These are phyloP conservation scores for Ctenopoma multispine DNA, from an alignment of 2,797 vertebrate species.

Conservation along the genomic window DNA sequence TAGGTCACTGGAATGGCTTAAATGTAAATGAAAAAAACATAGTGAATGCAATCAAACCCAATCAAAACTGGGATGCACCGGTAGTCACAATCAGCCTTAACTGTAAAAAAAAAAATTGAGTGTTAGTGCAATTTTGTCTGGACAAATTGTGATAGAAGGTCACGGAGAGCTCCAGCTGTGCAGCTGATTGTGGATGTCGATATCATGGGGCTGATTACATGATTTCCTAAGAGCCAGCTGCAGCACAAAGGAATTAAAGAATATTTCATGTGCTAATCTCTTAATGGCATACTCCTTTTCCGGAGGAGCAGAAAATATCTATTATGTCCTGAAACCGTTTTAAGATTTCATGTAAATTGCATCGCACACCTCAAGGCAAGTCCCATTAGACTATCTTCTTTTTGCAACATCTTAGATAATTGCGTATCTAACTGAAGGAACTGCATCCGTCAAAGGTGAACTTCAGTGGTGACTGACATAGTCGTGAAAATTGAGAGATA, in stretches of 20 bases:
- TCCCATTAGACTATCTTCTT: neutral
- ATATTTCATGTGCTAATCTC: constrained; percentile 18
- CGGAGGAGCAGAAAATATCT: neutral
- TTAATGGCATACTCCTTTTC: constrained; percentile 25
- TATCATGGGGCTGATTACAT: constrained; percentile 68
- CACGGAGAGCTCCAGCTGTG: constrained; percentile 63
- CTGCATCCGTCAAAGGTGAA: neutral
- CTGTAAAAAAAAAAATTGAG: constrained; percentile 31
- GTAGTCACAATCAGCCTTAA: constrained; percentile 58
- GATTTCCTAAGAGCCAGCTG: constrained; percentile 60
- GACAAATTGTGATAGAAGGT: constrained; percentile 58
- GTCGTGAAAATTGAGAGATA: neutral
- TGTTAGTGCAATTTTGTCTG: constrained; percentile 42
- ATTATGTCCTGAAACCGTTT: constrained; percentile 5
- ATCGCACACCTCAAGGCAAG: neutral
- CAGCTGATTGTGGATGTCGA: constrained; percentile 69
- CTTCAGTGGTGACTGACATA: neutral
- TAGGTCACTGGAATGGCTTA: neutral
- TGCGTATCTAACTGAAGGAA: neutral
- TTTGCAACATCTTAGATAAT: neutral
- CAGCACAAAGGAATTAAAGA: constrained; percentile 15
- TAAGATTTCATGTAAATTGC: neutral
- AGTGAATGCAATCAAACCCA: constrained; percentile 66
- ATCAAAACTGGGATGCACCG: constrained; percentile 38
- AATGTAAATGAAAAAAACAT: neutral